Evolutionary conservation across 1,140 invertebrate genomes (phyloP), one percentile per base, ranked within the genome.

Genomic region (Drosophila kikkawai): DNA sequence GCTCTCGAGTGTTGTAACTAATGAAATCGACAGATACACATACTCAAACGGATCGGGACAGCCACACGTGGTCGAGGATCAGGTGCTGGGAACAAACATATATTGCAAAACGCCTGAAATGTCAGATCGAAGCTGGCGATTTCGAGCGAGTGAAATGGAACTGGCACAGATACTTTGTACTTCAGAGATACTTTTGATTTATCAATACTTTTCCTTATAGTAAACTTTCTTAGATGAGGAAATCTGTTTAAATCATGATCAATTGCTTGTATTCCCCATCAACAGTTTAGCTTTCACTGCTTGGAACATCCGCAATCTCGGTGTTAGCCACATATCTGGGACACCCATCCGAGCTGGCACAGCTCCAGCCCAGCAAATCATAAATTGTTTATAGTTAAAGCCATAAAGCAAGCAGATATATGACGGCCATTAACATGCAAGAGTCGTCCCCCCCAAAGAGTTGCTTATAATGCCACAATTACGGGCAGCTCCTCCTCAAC

Each of bases 341-440:
- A 41, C 70, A 51, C 29, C 51, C 51, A 58, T 19, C 29, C 51
- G 8, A 50, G 51, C 11, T 73, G 55, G 39, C 60, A 45, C 47
- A 29, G 47, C 47, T 50, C 47, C 15, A 26, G 26, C 26, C 29
- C 19, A 34, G 55, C 63, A 66, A 78, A 90, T 87, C 84, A 88
- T 87, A 83, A 84, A 88, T 87, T 88, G 67, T 88, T 80, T 88
- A 80, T 74, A 78, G 80, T 88, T 87, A 73, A 64, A 69, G 84
- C 58, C 83, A 80, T 86, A 88, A 86, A 88, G 48, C 65, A 73
- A 64, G 73, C 76, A 80, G 67, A 87, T 87, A 87, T 87, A 84
- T 80, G 83, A 60, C 51, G 63, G 61, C 66, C 77, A 83, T 87
- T 88, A 88, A 88, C 73, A 88, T 74, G 75, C 84, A 67, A 42